These are phyloP conservation scores for Urophycis tenuis DNA, from an alignment of 2,797 vertebrate genomes.

Conservation along the genomic window DNA sequence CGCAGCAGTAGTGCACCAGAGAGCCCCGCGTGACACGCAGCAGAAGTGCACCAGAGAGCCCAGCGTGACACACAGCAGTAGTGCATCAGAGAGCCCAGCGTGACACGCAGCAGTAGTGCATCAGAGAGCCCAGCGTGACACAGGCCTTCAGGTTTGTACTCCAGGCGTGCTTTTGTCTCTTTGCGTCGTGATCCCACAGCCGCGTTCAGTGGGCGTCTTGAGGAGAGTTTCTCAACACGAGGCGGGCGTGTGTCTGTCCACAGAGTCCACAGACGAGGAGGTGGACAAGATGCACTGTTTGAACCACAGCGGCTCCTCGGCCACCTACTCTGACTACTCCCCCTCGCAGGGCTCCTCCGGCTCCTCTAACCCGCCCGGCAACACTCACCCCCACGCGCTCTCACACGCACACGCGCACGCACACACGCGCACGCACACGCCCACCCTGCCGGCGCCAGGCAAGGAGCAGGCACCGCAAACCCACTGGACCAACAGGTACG, in stretches of 20 bases:
- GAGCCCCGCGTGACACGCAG: too few species aligned
- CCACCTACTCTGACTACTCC: conserved; percentile 99
- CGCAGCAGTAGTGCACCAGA: too few species aligned
- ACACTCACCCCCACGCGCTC: conserved; percentile 53
- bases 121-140: too few species aligned
- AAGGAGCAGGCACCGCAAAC: conserved; percentile 91
- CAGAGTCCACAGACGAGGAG: conserved; percentile 98
- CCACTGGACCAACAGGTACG: conserved; percentile 96
- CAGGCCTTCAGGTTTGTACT: too few species aligned
- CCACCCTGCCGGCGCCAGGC: conserved; percentile 79
- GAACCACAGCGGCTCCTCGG: conserved; percentile 98
- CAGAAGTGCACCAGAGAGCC: too few species aligned
- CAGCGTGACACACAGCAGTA: too few species aligned
- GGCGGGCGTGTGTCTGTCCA: conserved; percentile 19
- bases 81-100: too few species aligned
- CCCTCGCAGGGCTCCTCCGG: conserved; percentile 97
- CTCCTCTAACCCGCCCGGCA: conserved; percentile 90
- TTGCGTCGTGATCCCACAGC: too few species aligned
- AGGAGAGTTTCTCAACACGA: neutral
- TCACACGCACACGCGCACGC: neutral
- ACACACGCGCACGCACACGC: conserved; percentile 56
- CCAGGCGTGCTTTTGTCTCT: too few species aligned
- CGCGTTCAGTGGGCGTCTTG: too few species aligned
- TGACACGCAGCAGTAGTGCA: too few species aligned
- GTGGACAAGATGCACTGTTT: conserved; percentile 96